phyloP scores from a whole-genome alignment of 2,888 invertebrate species.

The Melipona beecheii region DNA sequence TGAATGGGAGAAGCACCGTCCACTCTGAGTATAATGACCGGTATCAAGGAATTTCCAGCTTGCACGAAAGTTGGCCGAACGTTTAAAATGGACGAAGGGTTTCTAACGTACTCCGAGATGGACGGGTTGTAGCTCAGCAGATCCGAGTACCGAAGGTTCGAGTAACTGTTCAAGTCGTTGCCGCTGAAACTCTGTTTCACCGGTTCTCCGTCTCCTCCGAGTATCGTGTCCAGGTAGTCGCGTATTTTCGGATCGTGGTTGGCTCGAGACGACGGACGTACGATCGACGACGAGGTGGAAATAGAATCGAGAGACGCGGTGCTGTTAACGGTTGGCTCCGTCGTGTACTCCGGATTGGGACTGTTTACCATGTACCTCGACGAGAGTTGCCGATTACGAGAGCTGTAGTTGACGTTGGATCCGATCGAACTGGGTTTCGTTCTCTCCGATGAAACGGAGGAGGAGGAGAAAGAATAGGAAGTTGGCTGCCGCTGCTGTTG shows the following conservation, averaged over 20 bases:
- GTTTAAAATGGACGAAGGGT: conserved; percentile 81
- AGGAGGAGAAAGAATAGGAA: conserved; percentile 23
- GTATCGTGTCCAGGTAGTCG: conserved; percentile 67
- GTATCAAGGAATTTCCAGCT: conserved; percentile 80
- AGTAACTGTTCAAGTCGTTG: conserved; percentile 56
- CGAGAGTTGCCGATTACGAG: background rate
- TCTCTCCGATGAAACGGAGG: conserved; percentile 20
- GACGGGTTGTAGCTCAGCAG: conserved; percentile 81
- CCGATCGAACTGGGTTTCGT: background rate
- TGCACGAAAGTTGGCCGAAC: conserved; percentile 82
- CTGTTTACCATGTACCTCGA: conserved; percentile 75
- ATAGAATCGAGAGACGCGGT: conserved; percentile 54
- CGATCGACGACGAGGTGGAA: conserved; percentile 61
- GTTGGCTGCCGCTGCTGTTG: conserved; percentile 32
- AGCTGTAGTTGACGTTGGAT: conserved; percentile 24
- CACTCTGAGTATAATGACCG: conserved; percentile 81
- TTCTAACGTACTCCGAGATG: conserved; percentile 81
- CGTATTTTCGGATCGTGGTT: conserved; percentile 73
- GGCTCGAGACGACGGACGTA: conserved; percentile 56
- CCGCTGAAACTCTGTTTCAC: conserved; percentile 38
- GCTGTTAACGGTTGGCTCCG: conserved; percentile 38
- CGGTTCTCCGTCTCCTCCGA: background rate
- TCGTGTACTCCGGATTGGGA: conserved; percentile 76
- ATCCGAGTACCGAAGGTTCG: conserved; percentile 75
- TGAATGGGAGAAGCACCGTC: conserved; percentile 80